Evolutionary conservation across 2,888 invertebrate species (phyloP).

Genomic region (Falcaria lacertinaria): DNA sequence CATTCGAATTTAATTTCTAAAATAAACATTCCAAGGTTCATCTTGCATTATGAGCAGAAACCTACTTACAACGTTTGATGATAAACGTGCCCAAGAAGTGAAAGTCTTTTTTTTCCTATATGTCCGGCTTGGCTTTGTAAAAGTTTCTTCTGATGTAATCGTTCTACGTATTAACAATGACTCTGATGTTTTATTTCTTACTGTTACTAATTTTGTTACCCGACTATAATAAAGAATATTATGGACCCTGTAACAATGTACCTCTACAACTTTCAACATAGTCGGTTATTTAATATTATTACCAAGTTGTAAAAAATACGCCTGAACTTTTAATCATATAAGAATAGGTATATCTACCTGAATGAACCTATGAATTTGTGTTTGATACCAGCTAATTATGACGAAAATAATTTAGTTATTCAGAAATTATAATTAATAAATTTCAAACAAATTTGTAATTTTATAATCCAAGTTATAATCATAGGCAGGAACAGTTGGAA

Average conservation of each 20-base stretch:
- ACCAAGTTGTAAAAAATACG: no score
- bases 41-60: constrained; percentile 14
- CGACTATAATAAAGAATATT: background rate
- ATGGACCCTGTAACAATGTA: background rate
- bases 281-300: background rate
- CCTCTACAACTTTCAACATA: background rate
- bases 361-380: no score
- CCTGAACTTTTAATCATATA: no score
- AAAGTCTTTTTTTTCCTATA: constrained; percentile 66
- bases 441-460: no score
- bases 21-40: constrained; percentile 6
- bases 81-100: constrained; percentile 42
- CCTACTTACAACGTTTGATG: constrained; percentile 31
- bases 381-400: no score
- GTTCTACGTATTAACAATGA: constrained; percentile 39
- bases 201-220: constrained; percentile 14
- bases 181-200: constrained; percentile 24
- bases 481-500: no score
- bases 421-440: no score
- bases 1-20: constrained; percentile 19
- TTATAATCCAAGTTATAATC: no score
- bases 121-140: constrained; percentile 67
- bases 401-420: no score
- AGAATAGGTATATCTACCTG: no score
- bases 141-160: constrained; percentile 70